Evolutionary conservation across 2,113 vertebrate species (phyloP).

Genomic region (Bubo blakistoni): DNA sequence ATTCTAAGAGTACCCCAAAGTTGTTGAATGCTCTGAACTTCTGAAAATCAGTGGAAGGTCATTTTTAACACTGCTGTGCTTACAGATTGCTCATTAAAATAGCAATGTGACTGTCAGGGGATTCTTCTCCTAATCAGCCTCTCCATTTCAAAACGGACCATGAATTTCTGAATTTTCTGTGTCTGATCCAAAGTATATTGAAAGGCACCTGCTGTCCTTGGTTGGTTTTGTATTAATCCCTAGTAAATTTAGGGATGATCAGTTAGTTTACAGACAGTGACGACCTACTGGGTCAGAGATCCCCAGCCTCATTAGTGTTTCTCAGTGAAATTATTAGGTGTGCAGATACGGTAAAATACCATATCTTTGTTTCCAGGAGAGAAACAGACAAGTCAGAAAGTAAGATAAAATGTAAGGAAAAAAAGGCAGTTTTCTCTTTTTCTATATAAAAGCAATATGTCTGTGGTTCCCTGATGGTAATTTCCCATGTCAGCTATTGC

Average conservation of each 20-base stretch:
- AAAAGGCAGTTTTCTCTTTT: background rate
- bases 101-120: background rate
- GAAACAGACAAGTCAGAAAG: background rate
- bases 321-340: background rate
- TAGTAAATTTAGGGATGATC: background rate
- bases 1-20: background rate
- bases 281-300: background rate
- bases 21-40: background rate
- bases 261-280: background rate
- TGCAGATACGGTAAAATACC: background rate
- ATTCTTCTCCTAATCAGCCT: background rate
- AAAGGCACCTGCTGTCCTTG: background rate
- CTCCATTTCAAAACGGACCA: background rate
- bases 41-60: slow-evolving; percentile 23
- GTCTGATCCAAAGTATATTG: background rate
- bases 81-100: slow-evolving; percentile 16
- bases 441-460: background rate
- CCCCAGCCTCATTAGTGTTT: background rate
- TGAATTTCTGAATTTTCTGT: slow-evolving; percentile 19
- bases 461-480: background rate
- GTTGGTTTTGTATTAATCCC: background rate
- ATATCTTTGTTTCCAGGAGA: background rate
- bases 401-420: background rate
- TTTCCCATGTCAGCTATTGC: background rate
- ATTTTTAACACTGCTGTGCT: background rate